Evolutionary conservation across 1,140 invertebrate species (phyloP), one percentile per base, ranked within the genome.

Genomic region (Anastrepha obliqua): DNA sequence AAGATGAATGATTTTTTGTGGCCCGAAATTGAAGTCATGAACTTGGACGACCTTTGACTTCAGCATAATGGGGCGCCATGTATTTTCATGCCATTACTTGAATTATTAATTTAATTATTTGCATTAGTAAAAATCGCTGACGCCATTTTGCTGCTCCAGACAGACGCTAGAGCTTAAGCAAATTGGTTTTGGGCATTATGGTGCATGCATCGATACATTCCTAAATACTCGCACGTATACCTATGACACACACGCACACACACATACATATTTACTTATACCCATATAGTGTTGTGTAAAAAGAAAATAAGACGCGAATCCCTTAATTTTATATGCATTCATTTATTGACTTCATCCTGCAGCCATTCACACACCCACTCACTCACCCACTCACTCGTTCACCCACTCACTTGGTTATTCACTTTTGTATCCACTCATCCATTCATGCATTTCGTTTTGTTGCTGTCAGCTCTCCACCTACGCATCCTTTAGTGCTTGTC

Each of bases 301-400:
- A 20, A 47, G 13, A 20, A 55, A 55, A 47, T 20, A 81, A 55
- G 47, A 81, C 74, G 74, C 74, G 74, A 81, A 29, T 81, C 74
- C 3, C n/a, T 74, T 47, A 74, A 64, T 64, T 74, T 74, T 74
- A 7, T 74, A 74, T 74, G 42, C 70, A 51, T 74, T 74, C 70
- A 51, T 47, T 51, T 51, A 74, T 74, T 47, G 44, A 74, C 44
- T 74, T 81, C 74, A 55, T 51, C 11, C 47, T 44, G 4, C 42
- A 74, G 70, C 3, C 70, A 20, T 13, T 15, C 67, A n/a, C 74
- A 20, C 17, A 55, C 6, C 11, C 47, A 17, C 13, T 8, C 20
- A 81, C 74, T 44, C 17, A 58, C 51, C 2, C 47, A 81, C 17
- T 39, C 42, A 47, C 51, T 7, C 3, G 6, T n/a, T 2, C 39